Base-by-base conservation (phyloP, 2,113 vertebrate species). In the Xiphorhynchus elegans region DNA sequence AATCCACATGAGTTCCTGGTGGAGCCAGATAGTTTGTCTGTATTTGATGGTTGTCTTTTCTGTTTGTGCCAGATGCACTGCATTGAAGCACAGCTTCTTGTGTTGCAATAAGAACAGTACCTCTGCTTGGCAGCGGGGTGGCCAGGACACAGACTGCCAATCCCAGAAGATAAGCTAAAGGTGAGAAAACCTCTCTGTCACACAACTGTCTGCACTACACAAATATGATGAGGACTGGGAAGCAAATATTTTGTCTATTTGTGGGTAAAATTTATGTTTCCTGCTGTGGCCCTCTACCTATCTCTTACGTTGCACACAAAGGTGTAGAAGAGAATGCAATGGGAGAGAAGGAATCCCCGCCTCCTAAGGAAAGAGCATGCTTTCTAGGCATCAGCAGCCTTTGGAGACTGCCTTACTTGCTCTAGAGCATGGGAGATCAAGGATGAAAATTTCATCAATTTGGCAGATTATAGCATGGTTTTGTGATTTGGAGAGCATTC, bases 191-290 rank as follows among this genome's bases (percentile, higher is more conserved):
- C 4, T 84, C 31, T 55, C 47, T 63, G 26, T 37, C 69, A 74
- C 47, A 29, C 35, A 42, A 7, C 10, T 17, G n/a, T 72, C 52
- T 75, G 29, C 4, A 4, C 37, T 62, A 37, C 6, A 6, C 25
- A 39, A 42, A 59, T 66, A 9, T 0, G 0, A 25, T 31, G 15
- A 26, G 23, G 8, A 10, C n/a, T 47, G 7, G 17, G 15, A 60
- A 10, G 3, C 5, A 76, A 90, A 76, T 0, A 13, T 68, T 87
- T 82, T 39, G 25, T 13, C 53, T 56, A 6, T 55, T 69, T 70
- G 44, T 56, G 13, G 11, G 47, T 78, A 70, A 70, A 66, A 70
- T 42, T 23, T 42, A 2, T 44, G 6, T 82, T 89, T 88, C 21
- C 42, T 69, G 0, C 40, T 69, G 29, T 21, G n/a, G 4, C 13